Conservation (phyloP, 2,888 invertebrate species). For the Druceiella hillmani region DNA sequence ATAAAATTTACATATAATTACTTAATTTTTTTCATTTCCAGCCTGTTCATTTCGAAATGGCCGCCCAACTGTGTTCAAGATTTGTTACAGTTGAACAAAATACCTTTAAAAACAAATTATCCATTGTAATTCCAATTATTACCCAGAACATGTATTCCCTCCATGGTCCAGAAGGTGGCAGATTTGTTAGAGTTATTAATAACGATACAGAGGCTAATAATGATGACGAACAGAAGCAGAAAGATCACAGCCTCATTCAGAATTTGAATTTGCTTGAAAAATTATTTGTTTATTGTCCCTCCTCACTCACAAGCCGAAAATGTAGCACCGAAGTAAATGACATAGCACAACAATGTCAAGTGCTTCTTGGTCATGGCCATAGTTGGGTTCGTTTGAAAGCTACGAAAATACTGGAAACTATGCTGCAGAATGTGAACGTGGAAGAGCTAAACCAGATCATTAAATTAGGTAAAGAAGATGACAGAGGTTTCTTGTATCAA, state of each 20-base stretch:
- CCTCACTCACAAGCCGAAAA: slow-evolving; percentile 49
- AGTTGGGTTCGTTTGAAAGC: slow-evolving; percentile 80
- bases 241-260: slow-evolving; percentile 73
- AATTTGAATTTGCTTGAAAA: slow-evolving; percentile 65
- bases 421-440: slow-evolving; percentile 60
- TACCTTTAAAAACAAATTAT: slow-evolving; percentile 62
- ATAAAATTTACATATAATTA: slow-evolving; percentile 7
- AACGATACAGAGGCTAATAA: slow-evolving; percentile 36
- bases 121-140: slow-evolving; percentile 55
- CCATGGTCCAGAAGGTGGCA: slow-evolving; percentile 49
- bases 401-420: slow-evolving; percentile 67
- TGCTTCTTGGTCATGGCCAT: slow-evolving; percentile 74
- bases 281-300: slow-evolving; percentile 58
- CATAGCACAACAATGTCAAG: slow-evolving; percentile 62
- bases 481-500: slow-evolving; percentile 55
- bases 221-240: slow-evolving; percentile 57
- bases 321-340: slow-evolving; percentile 48
- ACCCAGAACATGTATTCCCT: slow-evolving; percentile 48
- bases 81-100: slow-evolving; percentile 73
- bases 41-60: slow-evolving; percentile 66
- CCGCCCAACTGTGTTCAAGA: slow-evolving; percentile 72
- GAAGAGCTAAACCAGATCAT: slow-evolving; percentile 52
- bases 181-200: slow-evolving; percentile 52
- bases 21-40: slow-evolving; percentile 30
- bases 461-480: slow-evolving; percentile 33